These are phyloP conservation scores for Rhagoletis pomonella DNA, from an alignment of 1,140 invertebrate genomes.

Conservation along the genomic window DNA sequence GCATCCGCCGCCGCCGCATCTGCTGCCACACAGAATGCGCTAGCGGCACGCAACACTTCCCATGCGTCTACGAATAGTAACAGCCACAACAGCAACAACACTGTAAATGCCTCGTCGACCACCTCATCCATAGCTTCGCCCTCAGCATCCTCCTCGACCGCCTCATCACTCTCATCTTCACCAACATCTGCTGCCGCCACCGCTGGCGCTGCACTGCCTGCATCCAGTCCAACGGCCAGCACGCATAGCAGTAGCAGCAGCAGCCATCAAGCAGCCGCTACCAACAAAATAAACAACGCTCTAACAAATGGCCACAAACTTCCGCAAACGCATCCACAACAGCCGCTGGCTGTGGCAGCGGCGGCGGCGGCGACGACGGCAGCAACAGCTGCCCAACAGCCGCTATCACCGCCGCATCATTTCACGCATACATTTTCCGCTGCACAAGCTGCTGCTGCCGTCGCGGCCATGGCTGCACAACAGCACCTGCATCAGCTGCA, in stretches of 20 bases:
- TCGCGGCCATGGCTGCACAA: conserved; percentile 62
- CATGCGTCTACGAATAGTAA: not conserved
- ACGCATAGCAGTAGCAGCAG: no score
- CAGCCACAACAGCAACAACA: conserved; percentile 50
- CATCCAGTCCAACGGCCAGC: not conserved
- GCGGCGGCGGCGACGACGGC: no score
- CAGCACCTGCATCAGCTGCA: conserved; percentile 60
- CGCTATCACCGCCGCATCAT: conserved; percentile 52
- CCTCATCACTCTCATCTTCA: conserved; percentile 28
- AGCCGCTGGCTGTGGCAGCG: no score
- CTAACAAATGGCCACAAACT: conserved; percentile 20
- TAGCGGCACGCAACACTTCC: not conserved
- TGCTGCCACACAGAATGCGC: conserved; percentile 16
- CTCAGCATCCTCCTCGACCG: conserved; percentile 27
- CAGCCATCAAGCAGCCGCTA: conserved; percentile 53
- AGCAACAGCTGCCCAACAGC: no score
- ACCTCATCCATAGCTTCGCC: conserved; percentile 42
- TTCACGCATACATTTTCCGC: conserved; percentile 35
- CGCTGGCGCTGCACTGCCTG: not conserved
- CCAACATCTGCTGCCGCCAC: conserved; percentile 8
- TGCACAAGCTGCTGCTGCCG: conserved; percentile 27
- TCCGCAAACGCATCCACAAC: not conserved
- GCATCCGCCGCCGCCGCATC: conserved; percentile 22
- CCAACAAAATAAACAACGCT: not conserved
- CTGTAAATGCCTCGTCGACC: conserved; percentile 43